A percentile compares a stretch with the other conserved stretches of the same genome.
Conservation (phyloP, 2,888 invertebrate genomes). For the Cloeon dipterum region DNA sequence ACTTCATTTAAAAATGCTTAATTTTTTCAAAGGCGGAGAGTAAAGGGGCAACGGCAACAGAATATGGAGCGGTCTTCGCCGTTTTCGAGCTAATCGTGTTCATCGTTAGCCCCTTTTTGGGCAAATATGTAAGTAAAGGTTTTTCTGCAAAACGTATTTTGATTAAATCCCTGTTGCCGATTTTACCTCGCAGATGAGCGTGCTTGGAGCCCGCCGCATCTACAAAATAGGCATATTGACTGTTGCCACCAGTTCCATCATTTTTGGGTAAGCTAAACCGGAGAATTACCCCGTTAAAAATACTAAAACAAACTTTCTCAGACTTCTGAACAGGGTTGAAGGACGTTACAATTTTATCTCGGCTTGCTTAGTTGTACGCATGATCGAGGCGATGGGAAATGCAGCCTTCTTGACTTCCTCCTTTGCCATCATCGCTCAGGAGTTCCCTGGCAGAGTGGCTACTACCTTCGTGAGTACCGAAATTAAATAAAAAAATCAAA, state of each 20-base stretch:
- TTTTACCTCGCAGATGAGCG: conserved; percentile 31
- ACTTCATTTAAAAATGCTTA: too few relatives aligned
- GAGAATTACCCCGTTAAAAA: neutral
- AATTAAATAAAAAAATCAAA: too few relatives aligned
- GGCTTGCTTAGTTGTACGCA: conserved; percentile 53
- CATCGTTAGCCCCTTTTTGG: conserved; percentile 58
- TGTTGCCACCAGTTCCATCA: conserved; percentile 58
- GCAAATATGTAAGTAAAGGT: conserved; percentile 41
- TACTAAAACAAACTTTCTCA: conserved; percentile 26
- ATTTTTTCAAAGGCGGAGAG: conserved; percentile 70
- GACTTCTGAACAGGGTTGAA: conserved; percentile 43
- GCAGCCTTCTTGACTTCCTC: conserved; percentile 69
- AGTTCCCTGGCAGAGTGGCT: conserved; percentile 66
- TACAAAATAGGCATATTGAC: conserved; percentile 67
- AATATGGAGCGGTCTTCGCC: conserved; percentile 72
- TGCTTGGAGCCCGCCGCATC: conserved; percentile 52
- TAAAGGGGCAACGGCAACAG: conserved; percentile 57
- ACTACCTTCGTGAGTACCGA: conserved; percentile 70
- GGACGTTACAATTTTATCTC: conserved; percentile 50
- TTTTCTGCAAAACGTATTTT: neutral
- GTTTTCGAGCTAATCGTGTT: conserved; percentile 67
- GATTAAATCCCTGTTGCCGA: conserved; percentile 1
- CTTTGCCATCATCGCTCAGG: conserved; percentile 68
- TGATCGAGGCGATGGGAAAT: conserved; percentile 65
- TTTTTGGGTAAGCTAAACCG: conserved; percentile 41